These are phyloP conservation scores for Dicerorhinus sumatrensis DNA, from an alignment of 2,113 vertebrate species.

Conservation along the genomic window DNA sequence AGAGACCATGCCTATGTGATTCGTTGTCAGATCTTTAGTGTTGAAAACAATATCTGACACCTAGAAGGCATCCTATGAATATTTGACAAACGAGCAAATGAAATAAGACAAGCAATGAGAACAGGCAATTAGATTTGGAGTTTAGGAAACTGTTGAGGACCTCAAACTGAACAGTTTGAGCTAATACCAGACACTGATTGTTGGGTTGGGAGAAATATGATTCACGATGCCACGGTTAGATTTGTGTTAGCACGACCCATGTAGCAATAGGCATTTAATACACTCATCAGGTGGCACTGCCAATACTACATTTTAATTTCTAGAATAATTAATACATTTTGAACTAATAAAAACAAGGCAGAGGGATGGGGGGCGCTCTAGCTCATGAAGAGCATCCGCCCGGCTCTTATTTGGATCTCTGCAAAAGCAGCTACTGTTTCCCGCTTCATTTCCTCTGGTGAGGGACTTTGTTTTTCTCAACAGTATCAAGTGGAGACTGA, in stretches of 20 bases:
- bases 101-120: constrained; percentile 10
- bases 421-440: neutral
- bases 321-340: neutral
- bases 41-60: neutral
- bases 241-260: neutral
- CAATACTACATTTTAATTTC: neutral
- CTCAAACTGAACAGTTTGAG: neutral
- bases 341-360: neutral
- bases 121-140: neutral
- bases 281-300: neutral
- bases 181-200: neutral
- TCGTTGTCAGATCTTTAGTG: neutral
- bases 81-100: constrained; percentile 37
- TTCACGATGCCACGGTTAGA: neutral
- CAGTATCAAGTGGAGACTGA: neutral
- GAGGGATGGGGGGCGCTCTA: too few species aligned
- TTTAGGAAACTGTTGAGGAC: neutral
- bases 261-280: neutral
- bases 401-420: neutral
- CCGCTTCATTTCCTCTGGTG: neutral
- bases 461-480: neutral
- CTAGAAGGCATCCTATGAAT: neutral
- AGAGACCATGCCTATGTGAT: neutral
- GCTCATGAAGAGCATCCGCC: too few species aligned
- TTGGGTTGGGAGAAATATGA: neutral